Evolutionary conservation across 2,113 vertebrate species (phyloP).

Genomic region (Chaetops frenatus): DNA sequence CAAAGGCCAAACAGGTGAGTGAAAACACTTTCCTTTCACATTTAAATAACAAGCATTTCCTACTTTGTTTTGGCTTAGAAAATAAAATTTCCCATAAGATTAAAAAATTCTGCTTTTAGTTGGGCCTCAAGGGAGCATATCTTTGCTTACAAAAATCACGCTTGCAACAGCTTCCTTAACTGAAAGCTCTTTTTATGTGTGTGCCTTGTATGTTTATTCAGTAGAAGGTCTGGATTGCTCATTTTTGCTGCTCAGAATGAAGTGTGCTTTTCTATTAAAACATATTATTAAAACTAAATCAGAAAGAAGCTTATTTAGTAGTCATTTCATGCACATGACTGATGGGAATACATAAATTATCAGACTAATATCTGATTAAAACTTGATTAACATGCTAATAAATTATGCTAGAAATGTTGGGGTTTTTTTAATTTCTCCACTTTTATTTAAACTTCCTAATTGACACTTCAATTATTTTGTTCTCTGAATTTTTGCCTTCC

Average conservation of each 20-base stretch:
- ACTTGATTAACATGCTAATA: slow-evolving; percentile 44
- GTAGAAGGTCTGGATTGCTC: slow-evolving; percentile 34
- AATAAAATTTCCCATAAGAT: slow-evolving; percentile 47
- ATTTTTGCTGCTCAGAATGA: slow-evolving; percentile 42
- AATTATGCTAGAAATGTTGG: slow-evolving; percentile 39
- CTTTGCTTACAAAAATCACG: slow-evolving; percentile 35
- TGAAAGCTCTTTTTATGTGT: slow-evolving; percentile 27
- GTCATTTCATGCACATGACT: slow-evolving; percentile 29
- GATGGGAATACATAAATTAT: slow-evolving; percentile 33
- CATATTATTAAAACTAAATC: slow-evolving; percentile 34
- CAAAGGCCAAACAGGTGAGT: slow-evolving; percentile 24
- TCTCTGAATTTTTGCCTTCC: slow-evolving; percentile 45
- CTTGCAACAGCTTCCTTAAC: slow-evolving; percentile 37
- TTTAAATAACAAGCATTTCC: background rate
- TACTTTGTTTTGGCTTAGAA: slow-evolving; percentile 37
- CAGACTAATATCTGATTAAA: slow-evolving; percentile 54
- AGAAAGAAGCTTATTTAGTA: slow-evolving; percentile 48
- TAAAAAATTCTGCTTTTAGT: slow-evolving; percentile 52
- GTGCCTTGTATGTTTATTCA: slow-evolving; percentile 31
- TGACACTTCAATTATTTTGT: slow-evolving; percentile 60
- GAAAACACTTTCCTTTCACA: slow-evolving; percentile 19
- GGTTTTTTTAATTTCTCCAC: background rate
- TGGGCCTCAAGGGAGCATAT: background rate
- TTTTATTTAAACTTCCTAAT: slow-evolving; percentile 39
- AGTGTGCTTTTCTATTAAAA: slow-evolving; percentile 21